Evolutionary conservation across 2,888 invertebrate species (phyloP).

Genomic region (Lissocephala sabroskyi): DNA sequence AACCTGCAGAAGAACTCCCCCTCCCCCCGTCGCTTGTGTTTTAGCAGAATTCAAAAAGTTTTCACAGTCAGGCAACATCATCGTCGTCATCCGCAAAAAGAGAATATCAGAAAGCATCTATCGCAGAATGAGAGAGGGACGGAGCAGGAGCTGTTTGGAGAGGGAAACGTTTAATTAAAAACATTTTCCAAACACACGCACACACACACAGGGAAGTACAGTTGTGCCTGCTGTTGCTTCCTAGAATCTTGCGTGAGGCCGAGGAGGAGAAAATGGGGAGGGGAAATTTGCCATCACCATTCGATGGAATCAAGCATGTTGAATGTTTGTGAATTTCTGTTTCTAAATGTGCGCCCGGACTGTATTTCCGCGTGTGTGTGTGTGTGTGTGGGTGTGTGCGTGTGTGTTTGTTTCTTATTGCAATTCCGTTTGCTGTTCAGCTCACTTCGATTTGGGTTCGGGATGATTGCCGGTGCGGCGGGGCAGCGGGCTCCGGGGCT

Average conservation of each 20-base stretch:
- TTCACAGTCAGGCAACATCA: too few species aligned
- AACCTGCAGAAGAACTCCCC: too few species aligned
- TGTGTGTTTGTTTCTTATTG: slow-evolving; percentile 43
- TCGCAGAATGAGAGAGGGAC: not conserved
- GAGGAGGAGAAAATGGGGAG: too few species aligned
- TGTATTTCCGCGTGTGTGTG: too few species aligned
- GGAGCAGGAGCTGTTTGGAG: slow-evolving; percentile 1
- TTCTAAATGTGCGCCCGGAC: too few species aligned
- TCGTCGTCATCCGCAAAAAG: not conserved
- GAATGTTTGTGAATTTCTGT: too few species aligned
- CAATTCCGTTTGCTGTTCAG: slow-evolving; percentile 58
- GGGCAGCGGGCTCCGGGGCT: slow-evolving; percentile 19
- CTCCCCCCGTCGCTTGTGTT: too few species aligned
- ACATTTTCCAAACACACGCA: slow-evolving; percentile 62
- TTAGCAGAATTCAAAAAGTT: too few species aligned
- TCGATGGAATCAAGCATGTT: too few species aligned
- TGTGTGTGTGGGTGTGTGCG: slow-evolving; percentile 11
- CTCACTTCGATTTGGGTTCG: slow-evolving; percentile 36
- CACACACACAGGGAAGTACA: too few species aligned
- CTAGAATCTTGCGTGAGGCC: too few species aligned
- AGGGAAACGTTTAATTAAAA: slow-evolving; percentile 68
- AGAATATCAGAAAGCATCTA: slow-evolving; percentile 7
- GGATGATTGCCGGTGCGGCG: slow-evolving; percentile 32
- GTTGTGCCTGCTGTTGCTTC: not conserved
- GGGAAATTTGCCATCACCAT: slow-evolving; percentile 8